Conservation (phyloP, 2,888 invertebrate species). For the Phaonia tiefii region DNA sequence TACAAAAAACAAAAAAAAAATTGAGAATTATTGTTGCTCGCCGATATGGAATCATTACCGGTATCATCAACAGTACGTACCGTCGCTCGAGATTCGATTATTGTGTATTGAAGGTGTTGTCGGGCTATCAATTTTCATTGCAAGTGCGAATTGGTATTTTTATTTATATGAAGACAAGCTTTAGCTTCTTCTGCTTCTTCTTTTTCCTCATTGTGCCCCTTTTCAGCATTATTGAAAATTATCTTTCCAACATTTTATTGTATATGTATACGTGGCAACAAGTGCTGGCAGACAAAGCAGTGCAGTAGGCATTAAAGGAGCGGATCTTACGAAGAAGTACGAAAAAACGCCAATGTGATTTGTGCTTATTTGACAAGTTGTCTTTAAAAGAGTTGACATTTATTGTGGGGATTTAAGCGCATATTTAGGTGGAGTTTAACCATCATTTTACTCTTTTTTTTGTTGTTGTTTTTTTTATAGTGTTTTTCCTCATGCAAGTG, state of each 20-base stretch:
- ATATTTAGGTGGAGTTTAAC: constrained; percentile 66
- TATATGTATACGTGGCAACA: constrained; percentile 43
- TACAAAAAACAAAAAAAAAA: not conserved
- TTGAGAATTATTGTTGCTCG: not conserved
- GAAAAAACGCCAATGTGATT: constrained; percentile 43
- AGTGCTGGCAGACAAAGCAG: constrained; percentile 45
- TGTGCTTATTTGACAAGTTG: constrained; percentile 68
- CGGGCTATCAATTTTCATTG: constrained; percentile 65
- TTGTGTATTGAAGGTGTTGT: constrained; percentile 61
- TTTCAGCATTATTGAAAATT: constrained; percentile 17
- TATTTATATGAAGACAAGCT: constrained; percentile 43
- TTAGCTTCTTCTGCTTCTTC: not conserved
- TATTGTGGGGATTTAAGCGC: constrained; percentile 67
- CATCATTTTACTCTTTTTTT: constrained; percentile 6
- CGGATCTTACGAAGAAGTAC: not conserved
- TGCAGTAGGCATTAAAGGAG: not conserved
- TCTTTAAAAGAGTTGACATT: constrained; percentile 66
- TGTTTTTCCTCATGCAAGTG: not conserved
- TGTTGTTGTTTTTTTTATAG: not conserved
- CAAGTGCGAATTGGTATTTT: constrained; percentile 70
- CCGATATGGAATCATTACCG: constrained; percentile 19
- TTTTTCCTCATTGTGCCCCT: not conserved
- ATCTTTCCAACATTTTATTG: constrained; percentile 21
- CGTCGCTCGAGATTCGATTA: not conserved
- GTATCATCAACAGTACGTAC: not conserved